phyloP scores from a whole-genome alignment of 2,797 vertebrate genomes.

The Channa striata region DNA sequence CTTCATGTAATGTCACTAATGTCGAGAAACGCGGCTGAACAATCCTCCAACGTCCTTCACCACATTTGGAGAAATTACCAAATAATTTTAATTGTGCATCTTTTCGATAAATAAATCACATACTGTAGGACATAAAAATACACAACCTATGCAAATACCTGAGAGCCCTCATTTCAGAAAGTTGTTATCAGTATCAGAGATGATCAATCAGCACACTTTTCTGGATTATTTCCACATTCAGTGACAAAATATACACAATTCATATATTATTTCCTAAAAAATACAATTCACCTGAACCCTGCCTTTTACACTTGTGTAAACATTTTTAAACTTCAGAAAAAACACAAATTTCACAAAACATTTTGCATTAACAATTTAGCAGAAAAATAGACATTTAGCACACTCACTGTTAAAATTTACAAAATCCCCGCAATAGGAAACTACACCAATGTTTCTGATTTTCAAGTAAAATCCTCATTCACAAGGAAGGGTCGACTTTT shows the following conservation, averaged over 20 bases:
- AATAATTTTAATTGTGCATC: constrained; percentile 52
- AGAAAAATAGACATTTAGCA: constrained; percentile 82
- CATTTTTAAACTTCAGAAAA: constrained; percentile 70
- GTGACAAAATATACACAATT: constrained; percentile 82
- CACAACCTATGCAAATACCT: constrained; percentile 79
- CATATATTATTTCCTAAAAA: constrained; percentile 79
- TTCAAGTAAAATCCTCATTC: constrained; percentile 75
- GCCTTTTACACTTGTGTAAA: constrained; percentile 76
- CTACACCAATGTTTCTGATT: constrained; percentile 51
- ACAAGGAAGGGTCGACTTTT: constrained; percentile 29
- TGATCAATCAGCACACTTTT: constrained; percentile 67
- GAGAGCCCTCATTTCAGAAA: constrained; percentile 77
- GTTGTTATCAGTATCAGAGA: constrained; percentile 55
- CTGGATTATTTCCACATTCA: constrained; percentile 70
- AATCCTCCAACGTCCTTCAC: constrained; percentile 59
- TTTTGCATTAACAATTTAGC: constrained; percentile 71
- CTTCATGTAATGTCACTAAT: constrained; percentile 73
- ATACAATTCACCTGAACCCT: constrained; percentile 79
- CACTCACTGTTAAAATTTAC: constrained; percentile 63
- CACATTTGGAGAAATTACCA: constrained; percentile 54
- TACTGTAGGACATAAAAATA: constrained; percentile 70
- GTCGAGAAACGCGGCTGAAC: constrained; percentile 58
- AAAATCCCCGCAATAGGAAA: constrained; percentile 61
- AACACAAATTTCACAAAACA: constrained; percentile 69
- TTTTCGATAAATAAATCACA: constrained; percentile 69